Conservation (phyloP, 2,888 invertebrate genomes). For the Gymnoscelis rufifasciata region DNA sequence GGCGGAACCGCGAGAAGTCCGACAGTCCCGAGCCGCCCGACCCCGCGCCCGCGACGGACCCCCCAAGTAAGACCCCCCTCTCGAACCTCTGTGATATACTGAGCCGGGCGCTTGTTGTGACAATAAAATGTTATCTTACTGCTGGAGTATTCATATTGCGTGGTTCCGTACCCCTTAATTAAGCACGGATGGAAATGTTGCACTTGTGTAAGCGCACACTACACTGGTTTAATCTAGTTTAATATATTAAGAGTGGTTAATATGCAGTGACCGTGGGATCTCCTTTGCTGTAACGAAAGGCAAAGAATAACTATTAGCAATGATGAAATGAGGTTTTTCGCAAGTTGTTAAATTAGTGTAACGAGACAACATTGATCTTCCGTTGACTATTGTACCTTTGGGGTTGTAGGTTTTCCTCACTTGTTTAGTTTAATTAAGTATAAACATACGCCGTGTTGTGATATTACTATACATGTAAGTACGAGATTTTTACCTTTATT, state of each 20-base stretch:
- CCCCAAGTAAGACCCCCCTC: conserved; percentile 74
- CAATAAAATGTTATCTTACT: conserved; percentile 71
- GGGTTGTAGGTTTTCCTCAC: conserved; percentile 8
- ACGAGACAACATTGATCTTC: conserved; percentile 1
- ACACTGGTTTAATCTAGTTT: no score
- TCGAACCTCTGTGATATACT: conserved; percentile 57
- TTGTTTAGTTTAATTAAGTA: not conserved
- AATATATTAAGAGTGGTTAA: not conserved
- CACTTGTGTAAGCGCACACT: not conserved
- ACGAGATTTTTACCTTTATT: not conserved
- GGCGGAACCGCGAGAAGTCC: conserved; percentile 81
- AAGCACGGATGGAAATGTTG: conserved; percentile 3
- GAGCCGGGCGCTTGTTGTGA: conserved; percentile 51
- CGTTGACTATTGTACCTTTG: conserved; percentile 25
- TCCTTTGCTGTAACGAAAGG: not conserved
- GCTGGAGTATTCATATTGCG: conserved; percentile 68
- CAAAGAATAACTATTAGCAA: not conserved
- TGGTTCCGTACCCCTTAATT: conserved; percentile 50
- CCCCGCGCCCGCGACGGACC: conserved; percentile 28
- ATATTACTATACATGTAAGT: conserved; percentile 7
- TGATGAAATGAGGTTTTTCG: conserved; percentile 1
- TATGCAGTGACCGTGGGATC: no score
- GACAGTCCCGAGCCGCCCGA: conserved; percentile 73
- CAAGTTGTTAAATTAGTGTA: not conserved
- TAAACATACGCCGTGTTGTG: no score